These are phyloP conservation scores for Phengaris alcon DNA, from an alignment of 2,888 invertebrate genomes.

Conservation along the genomic window DNA sequence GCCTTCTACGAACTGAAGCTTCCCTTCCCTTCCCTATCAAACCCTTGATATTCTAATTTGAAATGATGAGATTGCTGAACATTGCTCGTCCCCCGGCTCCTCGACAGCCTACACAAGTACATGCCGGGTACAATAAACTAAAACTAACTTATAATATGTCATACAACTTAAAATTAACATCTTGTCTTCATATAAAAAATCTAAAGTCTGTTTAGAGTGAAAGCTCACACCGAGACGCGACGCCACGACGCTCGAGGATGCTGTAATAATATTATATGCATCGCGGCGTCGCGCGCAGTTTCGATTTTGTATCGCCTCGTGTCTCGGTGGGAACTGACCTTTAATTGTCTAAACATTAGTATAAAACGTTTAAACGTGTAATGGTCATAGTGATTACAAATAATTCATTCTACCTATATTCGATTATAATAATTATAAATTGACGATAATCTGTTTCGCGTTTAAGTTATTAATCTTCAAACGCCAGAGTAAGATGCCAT, in stretches of 20 bases:
- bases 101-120: slow-evolving; percentile 32
- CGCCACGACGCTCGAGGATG: too few relatives aligned
- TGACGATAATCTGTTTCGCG: neutral
- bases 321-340: too few relatives aligned
- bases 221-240: neutral
- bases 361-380: slow-evolving; percentile 5
- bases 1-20: slow-evolving; percentile 23
- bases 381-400: neutral
- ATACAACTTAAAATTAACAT: slow-evolving; percentile 30
- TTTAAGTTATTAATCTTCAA: neutral
- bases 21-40: too few relatives aligned
- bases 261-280: too few relatives aligned
- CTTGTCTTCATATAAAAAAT: slow-evolving; percentile 24
- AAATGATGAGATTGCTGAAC: slow-evolving; percentile 66
- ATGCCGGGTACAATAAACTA: slow-evolving; percentile 33
- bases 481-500: neutral
- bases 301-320: too few relatives aligned
- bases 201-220: neutral
- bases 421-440: neutral
- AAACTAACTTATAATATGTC: slow-evolving; percentile 31
- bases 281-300: too few relatives aligned
- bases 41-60: slow-evolving; percentile 58
- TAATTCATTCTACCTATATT: neutral
- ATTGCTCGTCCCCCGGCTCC: slow-evolving; percentile 68
- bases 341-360: slow-evolving; percentile 4